phyloP scores from a whole-genome alignment of 1,140 invertebrate genomes.

The Aphelenchoides fujianensis region DNA sequence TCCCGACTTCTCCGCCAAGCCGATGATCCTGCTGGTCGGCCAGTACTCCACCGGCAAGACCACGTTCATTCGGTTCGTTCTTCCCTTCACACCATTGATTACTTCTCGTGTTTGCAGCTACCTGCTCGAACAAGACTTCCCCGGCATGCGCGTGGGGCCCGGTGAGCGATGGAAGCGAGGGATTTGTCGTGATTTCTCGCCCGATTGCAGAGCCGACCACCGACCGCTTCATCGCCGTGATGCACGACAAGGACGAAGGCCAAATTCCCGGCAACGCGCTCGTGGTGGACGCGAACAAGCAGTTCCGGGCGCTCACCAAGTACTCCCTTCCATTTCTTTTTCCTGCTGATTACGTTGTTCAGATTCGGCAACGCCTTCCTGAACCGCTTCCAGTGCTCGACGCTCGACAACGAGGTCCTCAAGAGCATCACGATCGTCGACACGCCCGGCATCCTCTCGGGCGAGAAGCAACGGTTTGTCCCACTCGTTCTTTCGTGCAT shows the following conservation, averaged over 20 bases:
- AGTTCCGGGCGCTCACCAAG: constrained; percentile 69
- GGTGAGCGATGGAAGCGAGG: constrained; percentile 67
- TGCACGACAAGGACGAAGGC: constrained; percentile 79
- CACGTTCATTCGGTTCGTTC: constrained; percentile 78
- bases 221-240: constrained; percentile 95
- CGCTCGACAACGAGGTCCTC: constrained; percentile 69
- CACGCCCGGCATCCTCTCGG: constrained; percentile 77
- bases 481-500: not conserved
- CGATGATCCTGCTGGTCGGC: constrained; percentile 92
- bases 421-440: constrained; percentile 91
- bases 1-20: constrained; percentile 96
- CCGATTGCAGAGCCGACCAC: constrained; percentile 71
- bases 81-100: not conserved
- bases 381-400: constrained; percentile 90
- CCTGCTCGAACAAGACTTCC: constrained; percentile 85
- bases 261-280: constrained; percentile 94
- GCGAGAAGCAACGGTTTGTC: constrained; percentile 65
- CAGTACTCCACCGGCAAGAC: constrained; percentile 99
- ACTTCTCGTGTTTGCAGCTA: constrained; percentile 65
- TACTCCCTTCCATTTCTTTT: no score
- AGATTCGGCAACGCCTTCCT: constrained; percentile 98
- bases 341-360: no score
- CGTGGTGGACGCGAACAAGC: constrained; percentile 92
- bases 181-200: constrained; percentile 25
- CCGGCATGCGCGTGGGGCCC: constrained; percentile 87